Conservation (phyloP, 2,797 vertebrate species). For the Columba guinea region DNA sequence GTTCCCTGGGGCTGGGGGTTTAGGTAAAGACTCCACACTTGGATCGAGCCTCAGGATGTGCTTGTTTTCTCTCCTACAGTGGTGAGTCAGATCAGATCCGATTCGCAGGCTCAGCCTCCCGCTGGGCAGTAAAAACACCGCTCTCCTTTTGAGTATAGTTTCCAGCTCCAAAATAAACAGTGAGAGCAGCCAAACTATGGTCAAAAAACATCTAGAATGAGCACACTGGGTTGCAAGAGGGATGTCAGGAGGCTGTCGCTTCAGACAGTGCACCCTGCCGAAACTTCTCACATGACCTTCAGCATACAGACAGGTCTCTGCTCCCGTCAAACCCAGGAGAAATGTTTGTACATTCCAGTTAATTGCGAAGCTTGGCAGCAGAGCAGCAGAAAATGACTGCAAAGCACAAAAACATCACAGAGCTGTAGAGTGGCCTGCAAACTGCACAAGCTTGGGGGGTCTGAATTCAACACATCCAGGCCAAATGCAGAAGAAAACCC, state of each 20-base stretch:
- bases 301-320: constrained; percentile 54
- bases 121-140: constrained; percentile 50
- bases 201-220: constrained; percentile 56
- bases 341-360: constrained; percentile 48
- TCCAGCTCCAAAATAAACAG: constrained; percentile 62
- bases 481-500: background rate
- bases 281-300: constrained; percentile 61
- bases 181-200: constrained; percentile 38
- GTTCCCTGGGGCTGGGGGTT: constrained; percentile 28
- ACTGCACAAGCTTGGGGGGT: background rate
- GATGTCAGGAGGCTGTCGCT: constrained; percentile 60
- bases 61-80: constrained; percentile 66
- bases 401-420: constrained; percentile 38
- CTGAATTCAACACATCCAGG: background rate
- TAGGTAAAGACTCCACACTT: constrained; percentile 57
- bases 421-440: background rate
- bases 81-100: constrained; percentile 66
- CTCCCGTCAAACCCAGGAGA: constrained; percentile 49
- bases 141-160: constrained; percentile 49
- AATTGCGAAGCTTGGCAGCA: constrained; percentile 29
- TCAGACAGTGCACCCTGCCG: constrained; percentile 61
- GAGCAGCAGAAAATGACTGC: constrained; percentile 36
- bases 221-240: constrained; percentile 37
- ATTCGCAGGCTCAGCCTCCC: constrained; percentile 47
- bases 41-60: constrained; percentile 52